phyloP scores from a whole-genome alignment of 2,797 vertebrate genomes.

The Lepus oiostolus region DNA sequence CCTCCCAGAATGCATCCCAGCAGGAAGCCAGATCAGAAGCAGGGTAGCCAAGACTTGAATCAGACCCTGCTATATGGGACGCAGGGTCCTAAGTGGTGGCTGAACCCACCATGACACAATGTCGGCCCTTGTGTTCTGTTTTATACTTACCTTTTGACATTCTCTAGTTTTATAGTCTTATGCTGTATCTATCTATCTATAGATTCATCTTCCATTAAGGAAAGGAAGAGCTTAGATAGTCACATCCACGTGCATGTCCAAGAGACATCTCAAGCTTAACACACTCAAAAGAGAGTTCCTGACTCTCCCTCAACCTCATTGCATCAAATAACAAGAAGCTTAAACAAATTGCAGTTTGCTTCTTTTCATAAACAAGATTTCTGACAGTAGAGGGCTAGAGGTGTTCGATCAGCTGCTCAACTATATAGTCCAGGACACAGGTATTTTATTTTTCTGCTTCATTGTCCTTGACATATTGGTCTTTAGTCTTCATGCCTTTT shows the following conservation, averaged over 20 bases:
- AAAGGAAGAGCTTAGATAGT: neutral
- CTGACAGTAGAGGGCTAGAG: neutral
- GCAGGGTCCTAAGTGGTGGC: too few relatives aligned
- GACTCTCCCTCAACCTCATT: slow-evolving; percentile 20
- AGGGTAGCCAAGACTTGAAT: too few relatives aligned
- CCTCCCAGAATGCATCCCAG: too few relatives aligned
- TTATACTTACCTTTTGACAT: neutral
- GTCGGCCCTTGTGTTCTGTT: neutral
- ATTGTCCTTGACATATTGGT: neutral
- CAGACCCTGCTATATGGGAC: too few relatives aligned
- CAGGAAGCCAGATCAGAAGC: too few relatives aligned
- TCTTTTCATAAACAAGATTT: slow-evolving; percentile 42
- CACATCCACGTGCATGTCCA: neutral
- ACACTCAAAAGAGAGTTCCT: neutral
- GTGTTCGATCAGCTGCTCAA: neutral
- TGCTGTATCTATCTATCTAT: neutral
- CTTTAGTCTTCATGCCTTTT: slow-evolving; percentile 27
- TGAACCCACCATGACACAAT: too few relatives aligned
- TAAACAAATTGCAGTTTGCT: neutral
- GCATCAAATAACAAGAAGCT: neutral
- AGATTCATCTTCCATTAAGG: neutral
- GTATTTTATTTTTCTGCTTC: neutral
- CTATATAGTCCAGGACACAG: neutral
- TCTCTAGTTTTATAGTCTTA: neutral
- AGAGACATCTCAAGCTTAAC: slow-evolving; percentile 14